A percentile compares a stretch with the other conserved stretches of the same genome.
phyloP scores from a whole-genome alignment of 2,888 invertebrate species.

The Diarsia brunnea region DNA sequence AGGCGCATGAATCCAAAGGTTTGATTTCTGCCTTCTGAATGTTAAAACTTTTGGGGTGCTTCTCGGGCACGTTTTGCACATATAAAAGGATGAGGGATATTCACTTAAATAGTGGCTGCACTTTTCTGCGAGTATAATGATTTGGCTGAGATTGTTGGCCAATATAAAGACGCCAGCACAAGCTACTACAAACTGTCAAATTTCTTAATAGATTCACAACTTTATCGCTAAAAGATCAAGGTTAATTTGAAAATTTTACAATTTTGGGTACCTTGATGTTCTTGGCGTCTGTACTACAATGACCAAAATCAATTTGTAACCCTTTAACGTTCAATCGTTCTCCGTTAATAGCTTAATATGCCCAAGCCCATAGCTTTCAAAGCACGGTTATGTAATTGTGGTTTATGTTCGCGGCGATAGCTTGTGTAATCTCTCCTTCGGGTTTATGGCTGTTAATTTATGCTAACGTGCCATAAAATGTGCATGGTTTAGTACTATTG shows the following conservation, averaged over 20 bases:
- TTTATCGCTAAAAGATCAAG: no score
- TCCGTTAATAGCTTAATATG: constrained; percentile 75
- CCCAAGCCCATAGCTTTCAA: constrained; percentile 71
- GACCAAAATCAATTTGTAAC: constrained; percentile 24
- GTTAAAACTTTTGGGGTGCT: neutral
- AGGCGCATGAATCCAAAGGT: neutral
- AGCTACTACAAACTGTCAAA: no score
- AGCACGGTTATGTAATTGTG: constrained; percentile 79
- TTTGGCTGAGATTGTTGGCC: neutral
- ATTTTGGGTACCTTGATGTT: no score
- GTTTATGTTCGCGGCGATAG: constrained; percentile 74
- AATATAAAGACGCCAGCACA: no score
- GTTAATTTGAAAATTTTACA: no score
- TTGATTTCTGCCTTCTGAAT: neutral
- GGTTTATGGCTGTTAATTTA: constrained; percentile 70
- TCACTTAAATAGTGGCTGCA: neutral
- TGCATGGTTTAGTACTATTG: constrained; percentile 45
- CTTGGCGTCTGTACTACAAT: no score
- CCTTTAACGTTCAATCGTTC: constrained; percentile 70
- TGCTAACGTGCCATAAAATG: constrained; percentile 67
- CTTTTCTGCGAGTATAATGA: neutral
- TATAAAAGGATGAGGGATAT: neutral
- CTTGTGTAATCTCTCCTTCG: constrained; percentile 74
- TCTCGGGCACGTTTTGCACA: neutral
- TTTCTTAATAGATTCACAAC: no score